Evolutionary conservation across 2,888 invertebrate genomes (phyloP).

Genomic region (Apamea anceps): DNA sequence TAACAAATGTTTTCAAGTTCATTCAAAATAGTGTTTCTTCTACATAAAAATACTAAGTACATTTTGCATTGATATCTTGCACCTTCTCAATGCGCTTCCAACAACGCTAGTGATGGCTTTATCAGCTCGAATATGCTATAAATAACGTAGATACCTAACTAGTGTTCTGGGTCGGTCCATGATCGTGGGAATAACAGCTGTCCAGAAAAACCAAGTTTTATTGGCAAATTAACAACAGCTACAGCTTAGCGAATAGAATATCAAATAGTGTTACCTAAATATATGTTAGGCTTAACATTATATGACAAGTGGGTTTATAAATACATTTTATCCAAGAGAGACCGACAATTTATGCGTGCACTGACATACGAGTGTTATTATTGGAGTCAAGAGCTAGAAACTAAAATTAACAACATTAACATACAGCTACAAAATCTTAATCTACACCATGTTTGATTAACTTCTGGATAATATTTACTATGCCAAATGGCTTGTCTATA

Average conservation of each 20-base stretch:
- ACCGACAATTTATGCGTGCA: constrained; percentile 46
- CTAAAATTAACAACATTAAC: constrained; percentile 57
- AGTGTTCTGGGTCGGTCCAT: constrained; percentile 67
- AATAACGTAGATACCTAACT: constrained; percentile 78
- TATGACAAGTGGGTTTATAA: constrained; percentile 38
- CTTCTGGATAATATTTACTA: constrained; percentile 19
- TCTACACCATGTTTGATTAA: constrained; percentile 41
- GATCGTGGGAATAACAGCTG: constrained; percentile 75
- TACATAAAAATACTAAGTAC: constrained; percentile 46
- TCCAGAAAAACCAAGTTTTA: constrained; percentile 49
- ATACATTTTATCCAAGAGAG: constrained; percentile 50
- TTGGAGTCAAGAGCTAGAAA: constrained; percentile 60
- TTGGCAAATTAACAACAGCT: constrained; percentile 8
- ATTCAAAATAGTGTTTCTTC: constrained; percentile 15
- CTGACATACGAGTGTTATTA: constrained; percentile 57
- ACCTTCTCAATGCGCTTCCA: constrained; percentile 72
- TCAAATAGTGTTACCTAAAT: constrained; percentile 5
- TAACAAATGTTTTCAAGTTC: constrained; percentile 14
- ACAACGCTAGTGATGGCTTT: constrained; percentile 73
- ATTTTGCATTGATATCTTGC: constrained; percentile 64
- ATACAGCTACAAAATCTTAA: constrained; percentile 50
- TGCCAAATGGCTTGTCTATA: not conserved
- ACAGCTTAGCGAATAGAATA: not conserved
- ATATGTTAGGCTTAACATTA: constrained; percentile 15
- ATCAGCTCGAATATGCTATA: constrained; percentile 86